Evolutionary conservation across 2,113 vertebrate species (phyloP).

Genomic region (Mesoclemmys tuberculata): DNA sequence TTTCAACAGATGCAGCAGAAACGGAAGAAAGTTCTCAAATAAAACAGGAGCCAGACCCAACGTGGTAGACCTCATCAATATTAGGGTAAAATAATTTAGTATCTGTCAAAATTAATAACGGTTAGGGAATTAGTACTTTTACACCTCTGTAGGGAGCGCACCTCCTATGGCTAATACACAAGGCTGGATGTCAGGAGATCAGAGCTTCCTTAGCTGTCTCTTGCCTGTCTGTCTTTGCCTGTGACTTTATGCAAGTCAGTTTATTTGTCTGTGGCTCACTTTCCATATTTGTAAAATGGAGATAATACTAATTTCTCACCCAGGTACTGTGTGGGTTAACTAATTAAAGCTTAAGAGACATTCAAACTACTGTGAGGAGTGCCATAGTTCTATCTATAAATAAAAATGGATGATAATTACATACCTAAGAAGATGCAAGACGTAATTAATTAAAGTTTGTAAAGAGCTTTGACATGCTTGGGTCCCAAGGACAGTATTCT

Average conservation of each 20-base stretch:
- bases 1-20: conserved; percentile 70
- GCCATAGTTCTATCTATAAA: neutral
- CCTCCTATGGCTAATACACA: neutral
- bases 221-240: neutral
- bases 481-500: neutral
- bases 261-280: neutral
- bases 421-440: neutral
- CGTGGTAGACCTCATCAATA: conserved; percentile 69
- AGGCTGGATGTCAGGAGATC: neutral
- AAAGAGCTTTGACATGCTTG: neutral
- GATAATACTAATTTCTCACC: neutral
- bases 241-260: neutral
- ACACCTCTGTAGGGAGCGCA: neutral
- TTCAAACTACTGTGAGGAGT: neutral
- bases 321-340: neutral
- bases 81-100: conserved; percentile 61
- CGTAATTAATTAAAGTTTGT: neutral
- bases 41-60: conserved; percentile 78
- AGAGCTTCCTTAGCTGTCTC: neutral
- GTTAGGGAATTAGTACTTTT: neutral
- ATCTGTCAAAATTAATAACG: neutral
- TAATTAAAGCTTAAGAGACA: neutral
- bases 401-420: neutral
- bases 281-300: neutral
- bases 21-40: conserved; percentile 69